phyloP scores from a whole-genome alignment of 2,113 vertebrate species.

The Apodemus sylvaticus region DNA sequence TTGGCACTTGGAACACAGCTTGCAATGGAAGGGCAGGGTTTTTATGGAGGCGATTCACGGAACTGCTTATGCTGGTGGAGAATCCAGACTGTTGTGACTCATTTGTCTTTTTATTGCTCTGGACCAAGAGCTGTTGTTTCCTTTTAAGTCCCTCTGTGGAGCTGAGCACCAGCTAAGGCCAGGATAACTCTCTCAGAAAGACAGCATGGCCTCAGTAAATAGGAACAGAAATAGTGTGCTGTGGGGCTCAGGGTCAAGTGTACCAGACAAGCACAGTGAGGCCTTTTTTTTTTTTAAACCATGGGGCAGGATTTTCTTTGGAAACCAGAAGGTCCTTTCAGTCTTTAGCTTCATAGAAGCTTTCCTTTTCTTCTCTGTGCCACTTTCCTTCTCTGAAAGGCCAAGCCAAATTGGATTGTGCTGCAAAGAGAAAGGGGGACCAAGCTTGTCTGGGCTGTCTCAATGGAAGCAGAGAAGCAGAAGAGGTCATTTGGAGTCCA shows the following conservation, averaged over 20 bases:
- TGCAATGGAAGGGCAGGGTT: slow-evolving; percentile 68
- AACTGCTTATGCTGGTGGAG: slow-evolving; percentile 60
- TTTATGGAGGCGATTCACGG: slow-evolving; percentile 72
- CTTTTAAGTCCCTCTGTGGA: slow-evolving; percentile 71
- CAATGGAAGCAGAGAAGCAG: rapidly evolving
- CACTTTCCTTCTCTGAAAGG: slow-evolving; percentile 35
- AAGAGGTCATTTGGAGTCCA: not conserved
- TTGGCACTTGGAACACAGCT: slow-evolving; percentile 70
- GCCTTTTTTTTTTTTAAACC: slow-evolving; percentile 27
- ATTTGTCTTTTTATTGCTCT: slow-evolving; percentile 73
- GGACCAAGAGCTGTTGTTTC: slow-evolving; percentile 73
- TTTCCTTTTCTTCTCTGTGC: slow-evolving; percentile 20
- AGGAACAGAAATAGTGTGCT: slow-evolving; percentile 11
- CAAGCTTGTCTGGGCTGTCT: not conserved
- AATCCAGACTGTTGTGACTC: slow-evolving; percentile 76
- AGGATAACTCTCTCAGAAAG: slow-evolving; percentile 46
- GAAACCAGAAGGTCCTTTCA: slow-evolving; percentile 48
- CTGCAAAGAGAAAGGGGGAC: not conserved
- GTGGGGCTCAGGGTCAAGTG: slow-evolving; percentile 7
- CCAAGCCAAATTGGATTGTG: not conserved
- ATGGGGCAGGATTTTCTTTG: slow-evolving; percentile 37
- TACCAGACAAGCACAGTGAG: slow-evolving; percentile 18
- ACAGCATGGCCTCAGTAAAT: slow-evolving; percentile 40
- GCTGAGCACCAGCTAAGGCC: slow-evolving; percentile 61
- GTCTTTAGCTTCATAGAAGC: slow-evolving; percentile 10